phyloP scores from a whole-genome alignment of 2,888 invertebrate species.

The Thera britannica region DNA sequence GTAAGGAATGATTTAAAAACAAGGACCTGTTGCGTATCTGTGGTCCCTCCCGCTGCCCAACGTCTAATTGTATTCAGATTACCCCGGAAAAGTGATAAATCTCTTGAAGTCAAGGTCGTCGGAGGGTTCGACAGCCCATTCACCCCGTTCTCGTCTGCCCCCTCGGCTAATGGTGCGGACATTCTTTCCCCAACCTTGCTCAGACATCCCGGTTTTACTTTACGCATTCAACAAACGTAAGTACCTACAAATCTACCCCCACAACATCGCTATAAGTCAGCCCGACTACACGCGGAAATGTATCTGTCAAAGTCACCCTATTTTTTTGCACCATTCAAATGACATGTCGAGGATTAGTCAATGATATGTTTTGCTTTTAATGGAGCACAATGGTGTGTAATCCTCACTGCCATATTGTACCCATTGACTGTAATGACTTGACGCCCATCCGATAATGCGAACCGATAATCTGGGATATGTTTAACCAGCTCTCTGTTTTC shows the following conservation, averaged over 20 bases:
- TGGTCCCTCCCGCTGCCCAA: slow-evolving; percentile 67
- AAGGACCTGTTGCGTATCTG: slow-evolving; percentile 66
- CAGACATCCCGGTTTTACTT: slow-evolving; percentile 63
- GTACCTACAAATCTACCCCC: slow-evolving; percentile 51
- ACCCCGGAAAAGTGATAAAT: slow-evolving; percentile 81
- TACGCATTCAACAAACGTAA: slow-evolving; percentile 57
- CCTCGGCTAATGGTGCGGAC: slow-evolving; percentile 77
- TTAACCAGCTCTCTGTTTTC: too few relatives aligned
- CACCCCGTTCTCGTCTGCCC: slow-evolving; percentile 78
- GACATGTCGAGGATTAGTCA: slow-evolving; percentile 26
- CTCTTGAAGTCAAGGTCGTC: slow-evolving; percentile 79
- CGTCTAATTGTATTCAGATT: slow-evolving; percentile 82
- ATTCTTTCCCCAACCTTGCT: slow-evolving; percentile 75
- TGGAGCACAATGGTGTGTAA: slow-evolving; percentile 11
- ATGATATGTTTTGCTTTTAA: slow-evolving; percentile 17
- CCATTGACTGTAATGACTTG: slow-evolving; percentile 1
- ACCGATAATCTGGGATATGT: background rate
- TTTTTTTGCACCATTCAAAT: slow-evolving; percentile 45
- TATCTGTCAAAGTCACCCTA: slow-evolving; percentile 48
- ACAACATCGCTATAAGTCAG: slow-evolving; percentile 51
- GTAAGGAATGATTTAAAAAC: slow-evolving; percentile 48
- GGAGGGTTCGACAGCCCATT: slow-evolving; percentile 82
- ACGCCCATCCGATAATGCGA: background rate
- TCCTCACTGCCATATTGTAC: slow-evolving; percentile 15
- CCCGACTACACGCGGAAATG: slow-evolving; percentile 49